phyloP scores from a whole-genome alignment of 2,113 vertebrate genomes.

The Jacana jacana region DNA sequence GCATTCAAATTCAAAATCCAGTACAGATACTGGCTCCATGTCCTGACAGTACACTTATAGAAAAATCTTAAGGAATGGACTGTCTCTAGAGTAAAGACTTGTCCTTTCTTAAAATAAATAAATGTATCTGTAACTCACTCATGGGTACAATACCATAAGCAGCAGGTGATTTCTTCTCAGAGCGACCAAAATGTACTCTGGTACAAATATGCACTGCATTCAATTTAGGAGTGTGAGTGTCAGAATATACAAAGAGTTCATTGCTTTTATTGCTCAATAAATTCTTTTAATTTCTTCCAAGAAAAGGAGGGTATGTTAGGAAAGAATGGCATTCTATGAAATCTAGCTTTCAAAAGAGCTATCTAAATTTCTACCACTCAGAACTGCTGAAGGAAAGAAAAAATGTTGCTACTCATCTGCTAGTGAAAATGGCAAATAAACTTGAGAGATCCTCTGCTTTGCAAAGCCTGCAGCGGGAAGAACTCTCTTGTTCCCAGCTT shows the following conservation, averaged over 20 bases:
- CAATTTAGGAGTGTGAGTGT: not conserved
- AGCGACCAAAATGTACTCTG: not conserved
- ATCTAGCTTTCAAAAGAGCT: not conserved
- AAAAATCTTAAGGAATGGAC: not conserved
- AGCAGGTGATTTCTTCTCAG: not conserved
- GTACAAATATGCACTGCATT: not conserved
- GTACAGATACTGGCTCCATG: not conserved
- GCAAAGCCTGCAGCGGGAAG: not conserved
- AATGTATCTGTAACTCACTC: not conserved
- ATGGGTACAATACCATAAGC: not conserved
- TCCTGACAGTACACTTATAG: rapidly evolving
- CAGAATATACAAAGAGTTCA: not conserved
- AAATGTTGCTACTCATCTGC: not conserved
- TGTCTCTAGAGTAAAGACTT: not conserved
- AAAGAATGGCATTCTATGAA: not conserved
- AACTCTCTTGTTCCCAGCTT: no score
- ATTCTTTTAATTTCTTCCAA: not conserved
- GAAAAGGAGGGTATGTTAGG: not conserved
- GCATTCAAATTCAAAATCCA: not conserved
- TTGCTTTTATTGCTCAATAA: not conserved
- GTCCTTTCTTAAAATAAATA: not conserved
- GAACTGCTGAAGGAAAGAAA: not conserved
- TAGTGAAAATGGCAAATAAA: not conserved
- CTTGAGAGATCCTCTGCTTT: not conserved
- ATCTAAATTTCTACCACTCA: not conserved